Percentiles rank a stretch among this genome's conserved stretches.
These are phyloP conservation scores for Salvelinus sp. DNA, from an alignment of 2,113 vertebrate genomes.

Conservation along the genomic window DNA sequence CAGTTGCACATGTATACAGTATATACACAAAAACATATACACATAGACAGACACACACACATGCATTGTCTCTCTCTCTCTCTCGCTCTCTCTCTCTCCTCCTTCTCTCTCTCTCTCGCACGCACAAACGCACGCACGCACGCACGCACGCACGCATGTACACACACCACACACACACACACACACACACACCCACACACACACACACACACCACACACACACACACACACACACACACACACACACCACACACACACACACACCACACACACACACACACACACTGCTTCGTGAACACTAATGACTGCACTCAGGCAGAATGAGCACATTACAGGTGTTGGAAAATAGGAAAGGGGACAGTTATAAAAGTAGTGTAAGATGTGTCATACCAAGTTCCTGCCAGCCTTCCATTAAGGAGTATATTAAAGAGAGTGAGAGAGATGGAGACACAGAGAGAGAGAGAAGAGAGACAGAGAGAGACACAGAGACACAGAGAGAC, in stretches of 20 bases:
- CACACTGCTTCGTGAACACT: slow-evolving; percentile 20
- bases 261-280: slow-evolving; percentile 7
- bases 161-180: neutral
- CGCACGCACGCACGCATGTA: neutral
- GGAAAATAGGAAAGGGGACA: slow-evolving; percentile 28
- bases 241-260: too few species aligned
- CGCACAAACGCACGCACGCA: slow-evolving; percentile 9
- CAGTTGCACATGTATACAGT: neutral
- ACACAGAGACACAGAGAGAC: too few species aligned
- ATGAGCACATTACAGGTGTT: slow-evolving; percentile 27
- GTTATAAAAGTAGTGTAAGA: slow-evolving; percentile 40
- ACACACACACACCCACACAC: slow-evolving; percentile 6
- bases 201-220: slow-evolving; percentile 8
- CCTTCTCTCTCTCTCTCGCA: slow-evolving; percentile 3
- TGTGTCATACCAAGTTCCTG: slow-evolving; percentile 36
- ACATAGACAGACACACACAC: slow-evolving; percentile 2
- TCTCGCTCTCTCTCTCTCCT: too few species aligned
- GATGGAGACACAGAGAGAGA: neutral
- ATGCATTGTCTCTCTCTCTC: neutral
- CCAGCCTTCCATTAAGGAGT: slow-evolving; percentile 36
- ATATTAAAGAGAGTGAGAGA: slow-evolving; percentile 33
- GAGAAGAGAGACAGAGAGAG: too few species aligned
- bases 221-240: slow-evolving; percentile 2
- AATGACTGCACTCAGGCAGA: slow-evolving; percentile 44
- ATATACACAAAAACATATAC: slow-evolving; percentile 1